Conservation (phyloP, 2,113 vertebrate genomes). For the Hiodon alosoides region DNA sequence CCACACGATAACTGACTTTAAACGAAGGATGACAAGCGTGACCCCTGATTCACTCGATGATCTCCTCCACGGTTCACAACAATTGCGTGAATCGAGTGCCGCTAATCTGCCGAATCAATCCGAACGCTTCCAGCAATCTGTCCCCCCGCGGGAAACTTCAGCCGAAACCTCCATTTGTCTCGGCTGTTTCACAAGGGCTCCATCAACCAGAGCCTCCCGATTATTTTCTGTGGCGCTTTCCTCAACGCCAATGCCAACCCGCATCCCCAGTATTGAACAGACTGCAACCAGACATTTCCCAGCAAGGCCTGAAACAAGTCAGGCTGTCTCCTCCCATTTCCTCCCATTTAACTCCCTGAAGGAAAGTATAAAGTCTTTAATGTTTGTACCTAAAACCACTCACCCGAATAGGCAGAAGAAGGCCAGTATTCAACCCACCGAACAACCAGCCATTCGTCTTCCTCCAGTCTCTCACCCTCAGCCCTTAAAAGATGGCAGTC, state of each 20-base stretch:
- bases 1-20: neutral
- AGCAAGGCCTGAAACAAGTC: constrained; percentile 1
- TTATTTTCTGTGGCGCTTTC: neutral
- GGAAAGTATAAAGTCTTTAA: constrained; percentile 24
- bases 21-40: neutral
- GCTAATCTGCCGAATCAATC: neutral
- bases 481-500: constrained; percentile 18
- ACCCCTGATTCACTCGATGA: neutral
- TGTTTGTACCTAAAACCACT: constrained; percentile 19
- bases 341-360: constrained; percentile 11
- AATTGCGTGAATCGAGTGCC: neutral
- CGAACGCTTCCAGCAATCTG: neutral
- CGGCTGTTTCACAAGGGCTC: neutral
- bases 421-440: neutral
- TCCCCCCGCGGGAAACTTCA: neutral
- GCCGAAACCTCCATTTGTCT: neutral
- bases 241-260: neutral
- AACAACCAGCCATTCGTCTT: constrained; percentile 15
- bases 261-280: constrained; percentile 2
- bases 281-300: constrained; percentile 7
- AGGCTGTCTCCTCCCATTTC: constrained; percentile 13
- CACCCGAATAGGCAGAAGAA: constrained; percentile 9
- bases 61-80: neutral
- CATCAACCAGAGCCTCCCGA: neutral
- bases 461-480: constrained; percentile 17